Base-by-base conservation (phyloP, 2,888 invertebrate genomes). In the Ommatoiulus sabulosus region DNA sequence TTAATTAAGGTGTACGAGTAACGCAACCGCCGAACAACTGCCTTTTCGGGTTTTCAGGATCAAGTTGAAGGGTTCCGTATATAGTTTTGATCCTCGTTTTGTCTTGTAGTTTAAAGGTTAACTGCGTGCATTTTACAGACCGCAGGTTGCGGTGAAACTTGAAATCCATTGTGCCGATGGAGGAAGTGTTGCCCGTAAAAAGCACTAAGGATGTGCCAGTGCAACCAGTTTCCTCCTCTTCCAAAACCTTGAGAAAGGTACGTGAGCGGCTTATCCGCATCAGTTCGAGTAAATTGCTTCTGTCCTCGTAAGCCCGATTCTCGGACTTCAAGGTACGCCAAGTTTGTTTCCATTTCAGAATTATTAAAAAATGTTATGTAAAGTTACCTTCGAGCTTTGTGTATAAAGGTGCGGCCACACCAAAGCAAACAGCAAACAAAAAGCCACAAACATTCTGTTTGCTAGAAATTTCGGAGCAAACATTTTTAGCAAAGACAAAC, bases 1-100 rank as follows among this genome's bases (percentile, higher is more conserved):
- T 72, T 72, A 72, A 72, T 72, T 72, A 72, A 72, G 63, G 63
- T 63, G 63, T 63, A 63, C 63, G n/a, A 63, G n/a, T 1, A n/a
- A 63, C n/a, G 63, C n/a, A n/a, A 63, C 63, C 63, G 17, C 63
- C n/a, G 7, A 17, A 17, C 63, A 63, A 63, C n/a, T 63, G 6
- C 63, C 1, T 63, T 17, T n/a, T n/a, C 3, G 4, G n/a, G 20
- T 0, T 72, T 72, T 72, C 72, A 72, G 72, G 72, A 24, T 72
- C 72, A 72, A 72, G 72, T 72, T 72, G 72, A 72, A 72, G 72
- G 72, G 24, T 6, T 17, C n/a, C 63, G 63, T 63, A n/a, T n/a
- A n/a, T n/a, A n/a, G 63, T 17, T 63, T n/a, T n/a, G 63, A 63
- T 17, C 72, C 72, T 72, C 10, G 24, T n/a, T 72, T 20, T 8